These are phyloP conservation scores for Sciurus vulgaris DNA, from an alignment of 2,797 vertebrate genomes.

Conservation along the genomic window DNA sequence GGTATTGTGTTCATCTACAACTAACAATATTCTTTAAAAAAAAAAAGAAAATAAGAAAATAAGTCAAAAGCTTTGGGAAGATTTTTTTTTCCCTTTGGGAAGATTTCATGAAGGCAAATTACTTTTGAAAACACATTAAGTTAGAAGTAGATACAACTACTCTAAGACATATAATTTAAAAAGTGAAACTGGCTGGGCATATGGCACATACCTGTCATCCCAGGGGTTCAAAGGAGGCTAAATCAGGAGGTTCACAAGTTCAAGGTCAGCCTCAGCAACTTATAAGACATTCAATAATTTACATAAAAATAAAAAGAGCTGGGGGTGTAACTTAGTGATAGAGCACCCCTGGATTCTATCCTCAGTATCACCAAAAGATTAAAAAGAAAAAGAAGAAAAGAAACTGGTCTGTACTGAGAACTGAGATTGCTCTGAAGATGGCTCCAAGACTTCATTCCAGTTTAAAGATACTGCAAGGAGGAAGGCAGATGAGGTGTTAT, in stretches of 20 bases:
- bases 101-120: not conserved
- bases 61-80: not conserved
- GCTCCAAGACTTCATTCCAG: not conserved
- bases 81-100: not conserved
- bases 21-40: too few relatives aligned
- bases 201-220: too few relatives aligned
- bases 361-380: too few relatives aligned
- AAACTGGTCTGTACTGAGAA: not conserved
- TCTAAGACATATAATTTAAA: not conserved
- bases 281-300: too few relatives aligned
- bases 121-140: not conserved
- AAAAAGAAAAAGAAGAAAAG: too few relatives aligned
- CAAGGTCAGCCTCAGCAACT: too few relatives aligned
- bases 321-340: too few relatives aligned
- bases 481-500: not conserved
- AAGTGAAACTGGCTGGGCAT: not conserved
- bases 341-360: too few relatives aligned
- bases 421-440: not conserved
- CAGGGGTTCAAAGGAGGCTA: too few relatives aligned
- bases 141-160: not conserved
- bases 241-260: too few relatives aligned
- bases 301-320: too few relatives aligned
- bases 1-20: too few relatives aligned
- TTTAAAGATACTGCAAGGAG: not conserved
- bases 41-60: not conserved